Evolutionary conservation across 2,113 vertebrate species (phyloP).

Genomic region (Oreotrochilus melanogaster): DNA sequence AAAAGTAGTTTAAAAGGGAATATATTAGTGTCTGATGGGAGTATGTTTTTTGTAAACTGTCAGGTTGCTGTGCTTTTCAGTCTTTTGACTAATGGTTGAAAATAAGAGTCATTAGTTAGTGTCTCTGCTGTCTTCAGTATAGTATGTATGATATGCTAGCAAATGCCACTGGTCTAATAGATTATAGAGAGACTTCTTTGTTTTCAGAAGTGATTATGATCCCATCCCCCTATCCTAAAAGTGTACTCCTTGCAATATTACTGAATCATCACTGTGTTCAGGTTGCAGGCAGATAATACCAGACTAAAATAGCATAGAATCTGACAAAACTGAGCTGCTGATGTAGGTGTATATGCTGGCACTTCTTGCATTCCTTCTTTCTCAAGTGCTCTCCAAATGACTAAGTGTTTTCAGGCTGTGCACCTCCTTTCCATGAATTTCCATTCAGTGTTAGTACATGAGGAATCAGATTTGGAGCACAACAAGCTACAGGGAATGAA

Average conservation of each 20-base stretch:
- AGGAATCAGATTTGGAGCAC: not conserved
- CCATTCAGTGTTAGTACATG: not conserved
- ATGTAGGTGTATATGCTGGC: constrained; percentile 35
- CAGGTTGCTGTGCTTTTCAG: not conserved
- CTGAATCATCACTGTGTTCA: constrained; percentile 6
- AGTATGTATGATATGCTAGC: not conserved
- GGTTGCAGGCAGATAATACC: not conserved
- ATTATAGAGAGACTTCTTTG: not conserved
- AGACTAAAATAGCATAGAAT: constrained; percentile 37
- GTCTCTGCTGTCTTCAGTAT: not conserved
- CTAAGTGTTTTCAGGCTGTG: constrained; percentile 38
- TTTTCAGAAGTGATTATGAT: not conserved
- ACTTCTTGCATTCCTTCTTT: constrained; percentile 19
- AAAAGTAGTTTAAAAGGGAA: not conserved
- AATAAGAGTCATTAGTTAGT: not conserved
- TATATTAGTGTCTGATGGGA: not conserved
- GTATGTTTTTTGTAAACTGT: not conserved
- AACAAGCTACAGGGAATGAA: not conserved
- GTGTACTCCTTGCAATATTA: not conserved
- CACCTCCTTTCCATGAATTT: not conserved
- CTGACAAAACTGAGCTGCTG: constrained; percentile 14
- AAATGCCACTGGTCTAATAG: not conserved
- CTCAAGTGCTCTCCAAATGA: constrained; percentile 33
- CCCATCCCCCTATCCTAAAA: not conserved
- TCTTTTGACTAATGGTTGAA: not conserved